Conservation (phyloP, 1,140 invertebrate species). For the Zaprionus inermis region DNA sequence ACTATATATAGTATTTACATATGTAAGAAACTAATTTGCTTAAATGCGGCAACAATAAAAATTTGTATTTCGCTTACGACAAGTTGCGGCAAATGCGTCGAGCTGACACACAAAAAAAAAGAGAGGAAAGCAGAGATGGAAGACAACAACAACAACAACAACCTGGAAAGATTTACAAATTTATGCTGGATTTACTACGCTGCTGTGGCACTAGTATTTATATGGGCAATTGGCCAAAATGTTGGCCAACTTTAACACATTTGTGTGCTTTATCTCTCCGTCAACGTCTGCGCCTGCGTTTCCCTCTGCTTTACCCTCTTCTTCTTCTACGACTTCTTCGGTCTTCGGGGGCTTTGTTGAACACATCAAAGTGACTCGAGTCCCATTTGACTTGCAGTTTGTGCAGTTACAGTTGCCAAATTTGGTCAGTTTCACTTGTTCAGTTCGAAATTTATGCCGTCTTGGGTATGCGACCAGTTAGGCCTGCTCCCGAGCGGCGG, state of each 20-base stretch:
- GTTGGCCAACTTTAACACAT: constrained; percentile 66
- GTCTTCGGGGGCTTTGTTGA: constrained; percentile 28
- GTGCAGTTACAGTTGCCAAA: constrained; percentile 62
- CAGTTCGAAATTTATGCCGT: constrained; percentile 57
- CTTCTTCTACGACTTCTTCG: constrained; percentile 16
- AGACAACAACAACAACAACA: neutral
- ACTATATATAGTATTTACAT: constrained; percentile 17
- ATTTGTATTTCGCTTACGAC: constrained; percentile 48
- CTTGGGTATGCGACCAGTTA: constrained; percentile 27
- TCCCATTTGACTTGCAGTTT: constrained; percentile 59
- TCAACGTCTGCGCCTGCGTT: constrained; percentile 2
- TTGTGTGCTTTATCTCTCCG: constrained; percentile 64
- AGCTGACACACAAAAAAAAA: constrained; percentile 25
- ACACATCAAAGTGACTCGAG: constrained; percentile 67
- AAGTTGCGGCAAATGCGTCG: constrained; percentile 61
- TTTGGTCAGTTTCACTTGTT: constrained; percentile 78
- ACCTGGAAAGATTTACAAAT: constrained; percentile 70
- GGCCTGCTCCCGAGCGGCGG: neutral
- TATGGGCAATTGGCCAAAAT: constrained; percentile 78
- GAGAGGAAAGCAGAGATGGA: constrained; percentile 12
- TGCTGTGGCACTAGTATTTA: constrained; percentile 48
- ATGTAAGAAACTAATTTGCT: constrained; percentile 70
- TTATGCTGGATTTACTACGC: constrained; percentile 63
- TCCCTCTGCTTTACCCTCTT: neutral
- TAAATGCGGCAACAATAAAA: constrained; percentile 47